Evolutionary conservation across 2,888 invertebrate species (phyloP), one percentile per base, ranked within the genome.

Genomic region (Eucera pruinosa): DNA sequence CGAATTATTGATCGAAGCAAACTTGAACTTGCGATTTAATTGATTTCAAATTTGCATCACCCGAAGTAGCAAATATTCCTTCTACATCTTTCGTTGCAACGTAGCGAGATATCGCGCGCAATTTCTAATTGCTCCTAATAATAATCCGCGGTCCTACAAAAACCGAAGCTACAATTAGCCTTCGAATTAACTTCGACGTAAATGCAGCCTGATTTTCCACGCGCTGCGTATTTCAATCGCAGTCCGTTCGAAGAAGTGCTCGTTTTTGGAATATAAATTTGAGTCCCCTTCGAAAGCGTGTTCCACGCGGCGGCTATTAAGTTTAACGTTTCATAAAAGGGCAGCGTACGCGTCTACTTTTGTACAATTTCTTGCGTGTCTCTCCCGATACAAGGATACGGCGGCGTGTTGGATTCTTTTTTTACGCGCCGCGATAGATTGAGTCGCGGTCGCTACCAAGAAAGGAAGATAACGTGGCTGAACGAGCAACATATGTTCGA

Each of bases 401-500:
- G 23, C 23, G 27, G 39, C 23, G 4, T 36, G 57, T 39, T 25
- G 23, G 15, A 39, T 39, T 33, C n/a, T n/a, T n/a, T 57, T 43
- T 39, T 20, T 20, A 3, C 18, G 9, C 11, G 18, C 27, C 18
- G 43, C 11, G 18, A 2, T 39, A 39, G 11, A 52, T 64, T 54
- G 20, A 20, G 18, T 20, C 13, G 1, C 27, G 33, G 4, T 41
- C 27, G n/a, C 15, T 41, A 27, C 30, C 64, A 30, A 11, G 64
- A 43, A 55, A 27, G 48, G 47, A n/a, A 27, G 25, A 43, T 11
- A 33, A 11, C 43, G 11, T n/a, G 43, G 20, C n/a, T 43, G 11
- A 13, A 41, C 20, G 7, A 30, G 27, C 30, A 65, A 65, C 65
- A 65, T 43, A 65, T 45, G 65, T 65, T 65, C 41, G 54, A 54